Base-by-base conservation (phyloP, 2,888 invertebrate species). In the Notodonta ziczac region DNA sequence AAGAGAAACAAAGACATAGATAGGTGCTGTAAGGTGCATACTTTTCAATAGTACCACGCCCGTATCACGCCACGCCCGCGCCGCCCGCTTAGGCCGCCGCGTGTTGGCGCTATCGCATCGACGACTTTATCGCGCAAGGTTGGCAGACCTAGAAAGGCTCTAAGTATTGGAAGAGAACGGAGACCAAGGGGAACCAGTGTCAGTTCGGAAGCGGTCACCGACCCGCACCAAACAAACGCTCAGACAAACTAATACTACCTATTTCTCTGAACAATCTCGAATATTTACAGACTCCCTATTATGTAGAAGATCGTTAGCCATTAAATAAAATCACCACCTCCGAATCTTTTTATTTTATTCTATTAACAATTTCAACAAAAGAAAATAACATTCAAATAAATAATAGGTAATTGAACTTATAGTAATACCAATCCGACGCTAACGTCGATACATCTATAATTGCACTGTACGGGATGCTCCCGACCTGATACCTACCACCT, bases 301-400 rank as follows among this genome's bases (percentile, higher is more conserved):
- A 42, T 4, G 9, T 10, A 10, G 9, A 9, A 12, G 10, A 42
- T 4, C 35, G 42, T 1, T 10, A 42, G 42, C 10, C 9, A 46
- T n/a, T 1, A 13, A 46, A 46, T 46, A 46, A n/a, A 46, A 46
- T n/a, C n/a, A 46, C 46, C 6, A 51, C 51, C 6, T 52, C 35
- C 50, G 50, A 50, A 50, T 16, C n/a, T 42, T 51, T n/a, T 51
- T 12, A 57, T 42, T 58, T 59, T 62, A 63, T 55, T 61, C 35
- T 44, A 44, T 58, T 67, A 73, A 73, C 67, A 67, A 48, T 50
- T 59, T 58, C 60, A 72, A 70, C 73, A 72, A 73, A 59, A 42
- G 61, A 65, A 62, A 63, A 60, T 68, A 73, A 72, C 65, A 73
- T 59, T 72, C n/a, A 54, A 61, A 50, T 65, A 72, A 61, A 59